These are phyloP conservation scores for Melanostigma gelatinosum DNA, from an alignment of 2,113 vertebrate genomes.

Conservation along the genomic window DNA sequence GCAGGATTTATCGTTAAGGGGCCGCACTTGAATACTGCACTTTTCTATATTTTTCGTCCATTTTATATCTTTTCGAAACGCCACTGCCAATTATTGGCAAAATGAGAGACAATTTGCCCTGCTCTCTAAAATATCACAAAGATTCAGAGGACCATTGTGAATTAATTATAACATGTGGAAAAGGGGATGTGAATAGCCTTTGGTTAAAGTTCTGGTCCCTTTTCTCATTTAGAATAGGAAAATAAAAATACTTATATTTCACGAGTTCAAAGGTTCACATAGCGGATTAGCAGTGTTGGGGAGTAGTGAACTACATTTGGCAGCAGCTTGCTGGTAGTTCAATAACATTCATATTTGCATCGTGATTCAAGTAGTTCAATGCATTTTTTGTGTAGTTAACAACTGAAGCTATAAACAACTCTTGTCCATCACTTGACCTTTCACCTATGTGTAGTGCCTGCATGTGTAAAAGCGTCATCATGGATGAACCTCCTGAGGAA, in stretches of 20 bases:
- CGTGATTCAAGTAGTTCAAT: too few relatives aligned
- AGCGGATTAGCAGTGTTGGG: conserved; percentile 18
- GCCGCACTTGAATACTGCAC: background rate
- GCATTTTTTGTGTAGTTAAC: too few relatives aligned
- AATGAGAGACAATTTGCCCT: background rate
- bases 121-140: conserved; percentile 36
- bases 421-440: background rate
- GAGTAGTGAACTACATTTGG: too few relatives aligned
- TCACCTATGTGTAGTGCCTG: background rate
- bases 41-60: background rate
- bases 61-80: conserved; percentile 11
- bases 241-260: conserved; percentile 20
- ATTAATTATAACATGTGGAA: conserved; percentile 14
- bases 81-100: background rate
- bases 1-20: background rate
- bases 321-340: too few relatives aligned
- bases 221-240: conserved; percentile 20
- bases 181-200: conserved; percentile 24
- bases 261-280: conserved; percentile 34
- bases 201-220: conserved; percentile 24
- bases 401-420: too few relatives aligned
- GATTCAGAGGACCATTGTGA: conserved; percentile 23
- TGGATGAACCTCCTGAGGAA: background rate
- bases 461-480: background rate
- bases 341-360: background rate